phyloP scores from a whole-genome alignment of 2,888 invertebrate species.

The Drosophila pullipes region DNA sequence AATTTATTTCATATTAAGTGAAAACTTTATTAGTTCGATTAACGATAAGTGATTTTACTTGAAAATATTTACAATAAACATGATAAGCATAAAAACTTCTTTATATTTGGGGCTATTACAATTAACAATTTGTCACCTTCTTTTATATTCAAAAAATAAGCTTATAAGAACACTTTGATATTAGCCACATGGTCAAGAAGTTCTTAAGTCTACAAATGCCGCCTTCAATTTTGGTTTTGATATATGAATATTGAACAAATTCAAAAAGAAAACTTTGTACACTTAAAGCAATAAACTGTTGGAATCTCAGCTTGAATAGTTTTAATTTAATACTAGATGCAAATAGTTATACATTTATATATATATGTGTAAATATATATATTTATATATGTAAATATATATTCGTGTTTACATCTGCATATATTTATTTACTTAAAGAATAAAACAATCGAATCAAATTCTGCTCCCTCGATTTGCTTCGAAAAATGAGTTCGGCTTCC shows the following conservation, averaged over 20 bases:
- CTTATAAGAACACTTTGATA: background rate
- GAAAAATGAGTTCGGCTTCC: constrained; percentile 18
- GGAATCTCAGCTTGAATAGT: background rate
- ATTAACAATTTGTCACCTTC: background rate
- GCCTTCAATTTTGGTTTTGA: background rate
- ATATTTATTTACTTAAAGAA: background rate
- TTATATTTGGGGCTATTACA: rapidly evolving
- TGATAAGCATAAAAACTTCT: background rate
- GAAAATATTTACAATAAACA: background rate
- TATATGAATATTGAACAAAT: background rate
- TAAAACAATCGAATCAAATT: background rate
- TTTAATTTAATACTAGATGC: no score
- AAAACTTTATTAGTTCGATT: background rate
- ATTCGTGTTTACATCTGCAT: background rate
- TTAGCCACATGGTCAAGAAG: background rate
- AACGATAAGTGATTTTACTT: background rate
- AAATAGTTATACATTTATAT: background rate
- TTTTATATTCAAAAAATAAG: background rate
- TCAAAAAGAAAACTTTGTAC: background rate
- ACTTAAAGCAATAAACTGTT: background rate
- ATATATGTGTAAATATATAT: no score
- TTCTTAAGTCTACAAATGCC: background rate
- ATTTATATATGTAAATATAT: background rate
- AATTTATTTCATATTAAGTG: no score
- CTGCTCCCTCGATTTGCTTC: background rate